Percentiles rank a stretch among this genome's conserved stretches.
Evolutionary conservation across 2,113 vertebrate species (phyloP).

Genomic region (Sinocyclocheilus grahami): DNA sequence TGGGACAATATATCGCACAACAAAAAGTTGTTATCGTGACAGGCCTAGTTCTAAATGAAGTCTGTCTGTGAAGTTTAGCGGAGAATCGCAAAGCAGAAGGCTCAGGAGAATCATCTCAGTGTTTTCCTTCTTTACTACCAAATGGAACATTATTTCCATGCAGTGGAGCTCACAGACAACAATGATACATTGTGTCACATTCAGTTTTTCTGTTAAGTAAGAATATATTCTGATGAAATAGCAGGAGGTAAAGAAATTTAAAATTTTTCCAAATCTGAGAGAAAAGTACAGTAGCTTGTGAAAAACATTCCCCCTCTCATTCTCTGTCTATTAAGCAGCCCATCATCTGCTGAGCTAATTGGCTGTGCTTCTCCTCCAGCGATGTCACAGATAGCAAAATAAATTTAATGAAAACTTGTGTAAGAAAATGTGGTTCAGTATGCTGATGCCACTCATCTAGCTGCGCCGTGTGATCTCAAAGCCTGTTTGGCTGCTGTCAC

Average conservation of each 20-base stretch:
- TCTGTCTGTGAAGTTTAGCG: too few species aligned
- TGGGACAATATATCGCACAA: too few species aligned
- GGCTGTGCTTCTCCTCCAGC: background rate
- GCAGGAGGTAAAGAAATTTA: background rate
- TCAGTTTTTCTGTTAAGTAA: background rate
- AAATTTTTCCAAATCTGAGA: background rate
- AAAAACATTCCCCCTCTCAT: background rate
- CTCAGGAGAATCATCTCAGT: background rate
- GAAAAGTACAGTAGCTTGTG: background rate
- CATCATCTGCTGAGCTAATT: conserved; percentile 29
- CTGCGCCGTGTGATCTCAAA: background rate
- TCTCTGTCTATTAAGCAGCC: conserved; percentile 32
- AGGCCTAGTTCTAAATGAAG: too few species aligned
- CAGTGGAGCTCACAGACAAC: background rate
- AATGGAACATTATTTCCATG: background rate
- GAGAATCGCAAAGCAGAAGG: too few species aligned
- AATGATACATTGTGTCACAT: background rate
- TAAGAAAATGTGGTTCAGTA: background rate
- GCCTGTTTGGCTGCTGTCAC: background rate
- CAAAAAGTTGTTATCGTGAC: too few species aligned
- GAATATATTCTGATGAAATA: background rate
- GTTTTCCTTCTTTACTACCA: background rate
- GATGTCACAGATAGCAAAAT: conserved; percentile 27
- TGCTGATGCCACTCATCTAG: background rate
- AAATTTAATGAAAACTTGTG: conserved; percentile 10